These are phyloP conservation scores for Poeciliopsis occidentalis DNA, from an alignment of 2,113 vertebrate genomes.

Conservation along the genomic window DNA sequence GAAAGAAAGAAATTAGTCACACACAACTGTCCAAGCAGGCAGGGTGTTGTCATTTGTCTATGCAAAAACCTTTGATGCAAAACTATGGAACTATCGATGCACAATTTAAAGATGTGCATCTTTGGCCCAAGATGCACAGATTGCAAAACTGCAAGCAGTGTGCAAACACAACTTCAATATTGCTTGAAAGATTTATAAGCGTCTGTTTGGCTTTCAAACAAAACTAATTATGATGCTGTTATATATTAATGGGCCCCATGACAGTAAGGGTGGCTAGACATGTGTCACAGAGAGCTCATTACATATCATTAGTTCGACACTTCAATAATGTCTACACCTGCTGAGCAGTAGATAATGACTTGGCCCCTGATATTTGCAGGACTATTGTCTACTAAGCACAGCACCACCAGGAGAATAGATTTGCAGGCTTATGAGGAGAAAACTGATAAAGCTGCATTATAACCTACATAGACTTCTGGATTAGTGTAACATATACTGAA, in stretches of 20 bases:
- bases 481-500: slow-evolving; percentile 8
- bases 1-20: slow-evolving; percentile 18
- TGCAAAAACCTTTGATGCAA: slow-evolving; percentile 1
- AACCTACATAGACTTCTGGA: slow-evolving; percentile 32
- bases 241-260: slow-evolving; percentile 75
- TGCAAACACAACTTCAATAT: slow-evolving; percentile 56
- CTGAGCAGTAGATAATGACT: slow-evolving; percentile 79
- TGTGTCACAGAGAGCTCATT: slow-evolving; percentile 82
- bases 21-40: slow-evolving; percentile 26
- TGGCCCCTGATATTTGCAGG: slow-evolving; percentile 76
- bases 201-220: slow-evolving; percentile 56
- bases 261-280: slow-evolving; percentile 76
- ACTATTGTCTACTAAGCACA: slow-evolving; percentile 72
- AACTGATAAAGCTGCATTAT: slow-evolving; percentile 57
- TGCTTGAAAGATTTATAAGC: slow-evolving; percentile 67
- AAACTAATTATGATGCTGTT: slow-evolving; percentile 76
- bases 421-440: slow-evolving; percentile 52
- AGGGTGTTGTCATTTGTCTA: slow-evolving; percentile 10
- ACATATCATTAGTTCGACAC: slow-evolving; percentile 83
- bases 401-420: slow-evolving; percentile 66
- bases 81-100: background rate
- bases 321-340: slow-evolving; percentile 81
- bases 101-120: slow-evolving; percentile 17
- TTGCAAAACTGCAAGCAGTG: slow-evolving; percentile 31
- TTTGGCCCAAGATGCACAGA: slow-evolving; percentile 7